Evolutionary conservation across 92 coral and sea anemone species (phyloP).

Genomic region (Phymanthus crucifer): DNA sequence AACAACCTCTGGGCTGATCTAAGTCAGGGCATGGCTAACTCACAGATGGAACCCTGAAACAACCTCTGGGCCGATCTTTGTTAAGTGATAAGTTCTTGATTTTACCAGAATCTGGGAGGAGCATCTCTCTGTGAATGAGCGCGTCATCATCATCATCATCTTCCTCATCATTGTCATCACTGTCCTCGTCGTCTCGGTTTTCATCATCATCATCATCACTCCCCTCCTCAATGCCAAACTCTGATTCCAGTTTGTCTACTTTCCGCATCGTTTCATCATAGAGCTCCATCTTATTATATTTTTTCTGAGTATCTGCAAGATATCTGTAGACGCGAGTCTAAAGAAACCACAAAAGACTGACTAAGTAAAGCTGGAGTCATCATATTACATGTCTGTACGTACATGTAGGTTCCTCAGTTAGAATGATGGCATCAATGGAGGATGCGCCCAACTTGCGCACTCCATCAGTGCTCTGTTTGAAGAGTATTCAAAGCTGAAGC

Average conservation of each 20-base stretch:
- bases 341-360: not conserved
- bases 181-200: slow-evolving; percentile 20
- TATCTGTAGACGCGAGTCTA: slow-evolving; percentile 67
- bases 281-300: slow-evolving; percentile 31
- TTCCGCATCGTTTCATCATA: slow-evolving; percentile 46
- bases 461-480: no score
- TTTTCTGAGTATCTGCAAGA: slow-evolving; percentile 64
- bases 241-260: slow-evolving; percentile 53
- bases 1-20: not conserved
- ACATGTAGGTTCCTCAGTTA: no score
- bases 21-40: not conserved
- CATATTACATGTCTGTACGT: no score
- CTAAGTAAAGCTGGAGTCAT: no score
- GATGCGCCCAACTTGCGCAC: no score
- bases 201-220: slow-evolving; percentile 57
- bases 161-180: slow-evolving; percentile 22
- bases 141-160: slow-evolving; percentile 53
- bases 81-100: not conserved
- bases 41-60: no score
- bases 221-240: slow-evolving; percentile 50
- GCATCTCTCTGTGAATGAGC: slow-evolving; percentile 69
- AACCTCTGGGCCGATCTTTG: no score
- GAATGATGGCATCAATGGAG: no score
- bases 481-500: no score
- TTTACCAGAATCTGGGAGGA: slow-evolving; percentile 77